Percentiles rank a stretch among this genome's conserved stretches.
phyloP scores from a whole-genome alignment of 1,140 invertebrate species.

The Lepidurus couesii region DNA sequence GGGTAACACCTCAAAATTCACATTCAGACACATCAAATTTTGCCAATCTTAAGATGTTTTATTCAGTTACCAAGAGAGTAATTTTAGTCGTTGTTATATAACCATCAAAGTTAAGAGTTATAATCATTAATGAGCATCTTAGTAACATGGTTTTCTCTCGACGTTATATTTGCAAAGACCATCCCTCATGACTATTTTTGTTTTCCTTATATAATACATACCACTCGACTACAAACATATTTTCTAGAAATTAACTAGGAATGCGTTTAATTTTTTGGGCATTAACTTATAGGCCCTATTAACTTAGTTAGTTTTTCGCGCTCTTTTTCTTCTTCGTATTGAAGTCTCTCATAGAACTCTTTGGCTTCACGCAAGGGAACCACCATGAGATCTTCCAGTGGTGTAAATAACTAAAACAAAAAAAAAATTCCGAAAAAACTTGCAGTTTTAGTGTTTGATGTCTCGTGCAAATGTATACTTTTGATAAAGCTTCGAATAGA shows the following conservation, averaged over 20 bases:
- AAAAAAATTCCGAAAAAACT: too few species aligned
- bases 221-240: background rate
- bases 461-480: slow-evolving; percentile 11
- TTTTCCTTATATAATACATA: slow-evolving; percentile 16
- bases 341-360: slow-evolving; percentile 23
- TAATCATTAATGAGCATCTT: background rate
- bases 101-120: background rate
- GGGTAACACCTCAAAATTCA: background rate
- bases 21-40: background rate
- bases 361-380: slow-evolving; percentile 17
- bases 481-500: slow-evolving; percentile 37
- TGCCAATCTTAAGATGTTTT: background rate
- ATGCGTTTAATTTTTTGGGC: background rate
- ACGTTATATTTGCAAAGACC: slow-evolving; percentile 20
- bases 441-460: background rate
- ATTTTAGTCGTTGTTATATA: background rate
- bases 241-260: background rate
- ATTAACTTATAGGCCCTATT: background rate
- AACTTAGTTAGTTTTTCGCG: background rate
- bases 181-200: background rate
- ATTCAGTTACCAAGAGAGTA: background rate
- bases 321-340: slow-evolving; percentile 7
- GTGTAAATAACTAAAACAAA: slow-evolving; percentile 16
- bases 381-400: slow-evolving; percentile 24
- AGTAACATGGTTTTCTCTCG: background rate